Evolutionary conservation across 2,888 invertebrate genomes (phyloP).

Genomic region (Hyalella azteca): DNA sequence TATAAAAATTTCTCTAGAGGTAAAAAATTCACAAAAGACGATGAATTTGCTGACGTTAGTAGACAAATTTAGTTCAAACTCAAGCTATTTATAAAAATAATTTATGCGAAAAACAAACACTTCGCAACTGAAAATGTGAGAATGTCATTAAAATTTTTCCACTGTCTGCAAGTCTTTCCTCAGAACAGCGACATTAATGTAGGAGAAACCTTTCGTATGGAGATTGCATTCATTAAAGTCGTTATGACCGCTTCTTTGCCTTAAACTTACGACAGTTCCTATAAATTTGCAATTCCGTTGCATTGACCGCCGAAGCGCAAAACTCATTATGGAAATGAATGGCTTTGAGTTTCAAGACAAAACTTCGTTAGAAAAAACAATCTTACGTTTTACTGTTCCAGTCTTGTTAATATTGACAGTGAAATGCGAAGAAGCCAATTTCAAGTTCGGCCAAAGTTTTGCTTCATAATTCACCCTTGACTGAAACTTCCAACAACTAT

Average conservation of each 20-base stretch:
- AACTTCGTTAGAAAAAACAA: constrained; percentile 3
- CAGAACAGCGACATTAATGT: not conserved
- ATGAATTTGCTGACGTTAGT: too few relatives aligned
- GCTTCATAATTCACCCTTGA: too few relatives aligned
- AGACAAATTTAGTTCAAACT: too few relatives aligned
- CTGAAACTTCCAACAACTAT: too few relatives aligned
- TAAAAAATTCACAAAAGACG: too few relatives aligned
- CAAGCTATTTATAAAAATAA: too few relatives aligned
- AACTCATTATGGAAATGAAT: constrained; percentile 17
- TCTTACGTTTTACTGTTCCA: not conserved
- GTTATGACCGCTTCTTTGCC: not conserved
- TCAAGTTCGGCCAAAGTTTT: too few relatives aligned
- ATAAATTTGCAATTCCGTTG: not conserved
- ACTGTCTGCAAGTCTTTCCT: not conserved
- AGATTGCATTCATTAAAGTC: not conserved
- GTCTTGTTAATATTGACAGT: constrained; percentile 4
- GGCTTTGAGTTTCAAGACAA: not conserved
- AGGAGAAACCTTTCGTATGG: not conserved
- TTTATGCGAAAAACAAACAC: too few relatives aligned
- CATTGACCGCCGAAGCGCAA: constrained; percentile 5
- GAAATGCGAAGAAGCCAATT: not conserved
- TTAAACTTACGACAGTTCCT: not conserved
- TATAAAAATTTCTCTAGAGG: too few relatives aligned
- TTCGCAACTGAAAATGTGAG: too few relatives aligned
- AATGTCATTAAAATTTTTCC: too few relatives aligned